phyloP scores from a whole-genome alignment of 1,140 invertebrate genomes.

The Euura lappo region DNA sequence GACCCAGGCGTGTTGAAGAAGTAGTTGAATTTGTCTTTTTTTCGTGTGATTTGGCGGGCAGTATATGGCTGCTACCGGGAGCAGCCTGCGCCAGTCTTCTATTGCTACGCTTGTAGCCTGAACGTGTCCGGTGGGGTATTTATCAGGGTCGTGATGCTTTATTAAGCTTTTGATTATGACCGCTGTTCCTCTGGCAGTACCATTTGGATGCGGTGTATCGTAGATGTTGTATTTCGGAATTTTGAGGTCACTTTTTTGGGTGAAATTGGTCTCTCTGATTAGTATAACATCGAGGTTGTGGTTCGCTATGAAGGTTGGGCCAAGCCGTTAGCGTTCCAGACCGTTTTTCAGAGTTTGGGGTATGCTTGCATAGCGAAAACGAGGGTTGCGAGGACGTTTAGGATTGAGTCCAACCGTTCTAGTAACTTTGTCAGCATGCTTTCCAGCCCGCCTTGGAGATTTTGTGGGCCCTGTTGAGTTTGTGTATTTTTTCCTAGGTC shows the following conservation, averaged over 20 bases:
- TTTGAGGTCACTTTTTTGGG: constrained; percentile 24
- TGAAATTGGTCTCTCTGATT: constrained; percentile 41
- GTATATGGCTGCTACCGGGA: constrained; percentile 29
- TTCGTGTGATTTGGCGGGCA: constrained; percentile 29
- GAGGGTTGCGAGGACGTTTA: too few relatives aligned
- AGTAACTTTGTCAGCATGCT: too few relatives aligned
- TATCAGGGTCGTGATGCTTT: constrained; percentile 21
- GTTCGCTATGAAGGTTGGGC: constrained; percentile 25
- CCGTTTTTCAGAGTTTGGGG: not conserved
- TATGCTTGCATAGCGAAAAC: too few relatives aligned
- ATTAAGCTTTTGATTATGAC: constrained; percentile 16
- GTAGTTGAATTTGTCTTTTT: constrained; percentile 23
- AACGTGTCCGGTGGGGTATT: constrained; percentile 16
- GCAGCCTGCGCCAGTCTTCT: not conserved
- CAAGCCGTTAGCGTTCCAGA: constrained; percentile 39
- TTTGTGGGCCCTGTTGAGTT: too few relatives aligned
- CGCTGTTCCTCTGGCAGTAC: not conserved
- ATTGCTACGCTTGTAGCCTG: constrained; percentile 31
- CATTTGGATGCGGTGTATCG: constrained; percentile 20
- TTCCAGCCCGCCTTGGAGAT: too few relatives aligned
- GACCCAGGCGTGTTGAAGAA: constrained; percentile 29
- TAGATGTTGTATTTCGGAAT: constrained; percentile 29
- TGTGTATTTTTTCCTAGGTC: too few relatives aligned
- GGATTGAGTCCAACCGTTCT: too few relatives aligned
- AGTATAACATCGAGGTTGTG: constrained; percentile 39